Percentiles rank a stretch among this genome's conserved stretches.
Evolutionary conservation across 1,140 invertebrate genomes (phyloP).

Genomic region (Dryas iulia): DNA sequence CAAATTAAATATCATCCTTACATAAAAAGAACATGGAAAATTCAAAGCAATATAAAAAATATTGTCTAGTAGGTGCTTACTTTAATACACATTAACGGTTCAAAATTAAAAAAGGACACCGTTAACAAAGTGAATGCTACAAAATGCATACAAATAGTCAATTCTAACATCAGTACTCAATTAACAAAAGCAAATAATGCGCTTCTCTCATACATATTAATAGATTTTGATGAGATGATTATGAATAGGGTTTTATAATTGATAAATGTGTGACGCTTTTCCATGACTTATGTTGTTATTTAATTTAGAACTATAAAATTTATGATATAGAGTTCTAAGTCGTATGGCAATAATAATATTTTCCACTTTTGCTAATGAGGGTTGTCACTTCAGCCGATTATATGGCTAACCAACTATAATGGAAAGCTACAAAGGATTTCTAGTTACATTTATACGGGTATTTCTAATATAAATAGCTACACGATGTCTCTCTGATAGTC

Average conservation of each 20-base stretch:
- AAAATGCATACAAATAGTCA: neutral
- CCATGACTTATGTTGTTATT: too few species aligned
- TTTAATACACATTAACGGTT: too few species aligned
- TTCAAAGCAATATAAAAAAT: too few species aligned
- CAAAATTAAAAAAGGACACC: neutral
- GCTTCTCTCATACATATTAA: slow-evolving; percentile 18
- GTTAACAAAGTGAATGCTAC: neutral
- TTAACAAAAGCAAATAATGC: slow-evolving; percentile 11
- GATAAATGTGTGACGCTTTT: neutral
- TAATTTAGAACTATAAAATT: neutral
- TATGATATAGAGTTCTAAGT: neutral
- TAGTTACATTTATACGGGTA: neutral
- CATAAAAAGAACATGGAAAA: too few species aligned
- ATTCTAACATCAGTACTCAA: slow-evolving; percentile 7
- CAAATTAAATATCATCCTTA: too few species aligned
- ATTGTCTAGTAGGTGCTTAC: too few species aligned
- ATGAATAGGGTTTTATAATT: slow-evolving; percentile 11
- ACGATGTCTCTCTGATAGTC: too few species aligned
- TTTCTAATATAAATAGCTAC: too few species aligned
- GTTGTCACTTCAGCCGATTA: slow-evolving; percentile 1
- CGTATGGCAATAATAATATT: neutral
- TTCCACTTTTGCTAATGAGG: slow-evolving; percentile 6
- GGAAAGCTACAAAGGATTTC: neutral
- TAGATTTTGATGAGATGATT: slow-evolving; percentile 13
- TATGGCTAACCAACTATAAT: neutral